phyloP scores from a whole-genome alignment of 2,888 invertebrate genomes.

The Acronicta alni region DNA sequence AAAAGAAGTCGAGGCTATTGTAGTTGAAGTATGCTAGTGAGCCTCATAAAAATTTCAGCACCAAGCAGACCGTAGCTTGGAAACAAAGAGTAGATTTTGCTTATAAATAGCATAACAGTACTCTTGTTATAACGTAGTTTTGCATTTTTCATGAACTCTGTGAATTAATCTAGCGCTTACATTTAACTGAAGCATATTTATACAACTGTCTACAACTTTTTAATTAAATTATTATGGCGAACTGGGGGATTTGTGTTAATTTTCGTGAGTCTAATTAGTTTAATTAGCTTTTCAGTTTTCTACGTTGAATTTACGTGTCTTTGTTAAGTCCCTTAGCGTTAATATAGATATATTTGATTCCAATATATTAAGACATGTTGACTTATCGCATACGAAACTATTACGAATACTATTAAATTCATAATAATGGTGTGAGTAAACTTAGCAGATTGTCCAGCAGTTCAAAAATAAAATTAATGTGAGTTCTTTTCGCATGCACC shows the following conservation, averaged over 20 bases:
- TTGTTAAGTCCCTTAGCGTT: neutral
- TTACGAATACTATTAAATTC: no score
- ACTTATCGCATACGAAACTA: no score
- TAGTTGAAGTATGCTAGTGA: slow-evolving; percentile 38
- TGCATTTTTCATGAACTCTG: slow-evolving; percentile 27
- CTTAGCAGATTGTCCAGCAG: no score
- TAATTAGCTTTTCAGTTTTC: slow-evolving; percentile 6
- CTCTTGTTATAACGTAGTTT: slow-evolving; percentile 26
- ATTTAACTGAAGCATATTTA: slow-evolving; percentile 20
- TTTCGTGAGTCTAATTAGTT: slow-evolving; percentile 10
- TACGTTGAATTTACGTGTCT: neutral
- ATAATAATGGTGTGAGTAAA: no score
- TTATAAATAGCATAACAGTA: slow-evolving; percentile 34
- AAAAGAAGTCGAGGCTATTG: slow-evolving; percentile 38
- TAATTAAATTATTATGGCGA: slow-evolving; percentile 31
- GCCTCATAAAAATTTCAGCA: slow-evolving; percentile 51
- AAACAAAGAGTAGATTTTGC: slow-evolving; percentile 43
- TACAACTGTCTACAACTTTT: slow-evolving; percentile 29
- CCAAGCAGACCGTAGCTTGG: slow-evolving; percentile 30
- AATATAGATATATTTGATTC: no score
- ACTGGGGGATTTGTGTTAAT: slow-evolving; percentile 11
- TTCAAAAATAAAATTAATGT: no score
- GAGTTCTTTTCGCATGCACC: no score
- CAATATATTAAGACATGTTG: neutral
- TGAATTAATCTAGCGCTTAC: slow-evolving; percentile 17